phyloP scores from a whole-genome alignment of 2,888 invertebrate genomes.

The Macaria notata region DNA sequence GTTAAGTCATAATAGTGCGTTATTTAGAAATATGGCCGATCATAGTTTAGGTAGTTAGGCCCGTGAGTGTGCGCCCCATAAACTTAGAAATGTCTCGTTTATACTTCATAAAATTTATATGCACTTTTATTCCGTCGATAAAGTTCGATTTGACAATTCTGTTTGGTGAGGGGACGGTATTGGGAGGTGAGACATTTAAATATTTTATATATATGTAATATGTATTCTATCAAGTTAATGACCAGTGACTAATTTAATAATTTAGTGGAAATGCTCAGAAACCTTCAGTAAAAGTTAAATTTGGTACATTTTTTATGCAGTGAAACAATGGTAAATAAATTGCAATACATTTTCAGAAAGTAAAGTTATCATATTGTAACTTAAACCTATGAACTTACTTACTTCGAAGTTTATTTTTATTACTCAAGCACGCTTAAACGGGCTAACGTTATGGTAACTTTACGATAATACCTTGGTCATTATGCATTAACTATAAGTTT shows the following conservation, averaged over 20 bases:
- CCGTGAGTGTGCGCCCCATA: constrained; percentile 68
- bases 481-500: constrained; percentile 34
- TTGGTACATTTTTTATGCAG: too few relatives aligned
- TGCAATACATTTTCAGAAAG: too few relatives aligned
- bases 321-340: too few relatives aligned
- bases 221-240: constrained; percentile 10
- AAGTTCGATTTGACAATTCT: constrained; percentile 74
- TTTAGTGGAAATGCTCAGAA: too few relatives aligned
- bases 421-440: too few relatives aligned
- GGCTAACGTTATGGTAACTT: constrained; percentile 9
- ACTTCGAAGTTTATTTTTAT: too few relatives aligned
- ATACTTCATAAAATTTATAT: constrained; percentile 81
- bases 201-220: neutral
- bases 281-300: too few relatives aligned
- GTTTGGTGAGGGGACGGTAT: constrained; percentile 40
- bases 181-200: constrained; percentile 32
- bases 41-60: constrained; percentile 42
- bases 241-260: neutral
- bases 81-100: constrained; percentile 72
- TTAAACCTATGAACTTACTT: too few relatives aligned
- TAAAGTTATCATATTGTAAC: too few relatives aligned
- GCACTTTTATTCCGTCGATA: constrained; percentile 76
- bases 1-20: constrained; percentile 18
- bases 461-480: constrained; percentile 32
- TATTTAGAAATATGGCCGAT: constrained; percentile 29